Percentiles rank a stretch among this genome's conserved stretches.
Evolutionary conservation across 2,113 vertebrate species (phyloP).

Genomic region (Orthonyx spaldingii): DNA sequence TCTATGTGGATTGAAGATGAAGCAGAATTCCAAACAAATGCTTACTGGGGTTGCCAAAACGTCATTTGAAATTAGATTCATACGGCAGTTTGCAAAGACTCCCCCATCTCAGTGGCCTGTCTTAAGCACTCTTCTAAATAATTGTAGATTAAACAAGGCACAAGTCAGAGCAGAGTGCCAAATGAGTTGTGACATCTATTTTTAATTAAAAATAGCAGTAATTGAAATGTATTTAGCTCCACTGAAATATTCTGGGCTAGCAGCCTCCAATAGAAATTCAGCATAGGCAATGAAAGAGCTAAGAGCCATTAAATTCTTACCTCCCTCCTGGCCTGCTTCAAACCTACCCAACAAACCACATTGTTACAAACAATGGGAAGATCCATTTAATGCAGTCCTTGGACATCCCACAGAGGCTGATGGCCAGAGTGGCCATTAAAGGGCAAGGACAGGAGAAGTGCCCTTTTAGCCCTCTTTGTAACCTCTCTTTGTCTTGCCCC

Average conservation of each 20-base stretch:
- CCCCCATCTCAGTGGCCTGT: not conserved
- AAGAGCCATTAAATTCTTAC: not conserved
- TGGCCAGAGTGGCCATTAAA: not conserved
- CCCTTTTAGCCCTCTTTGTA: not conserved
- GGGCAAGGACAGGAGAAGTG: not conserved
- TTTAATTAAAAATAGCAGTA: conserved; percentile 39
- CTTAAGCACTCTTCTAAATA: not conserved
- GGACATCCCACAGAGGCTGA: not conserved
- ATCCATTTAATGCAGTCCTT: not conserved
- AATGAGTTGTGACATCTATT: not conserved
- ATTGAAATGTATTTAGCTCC: not conserved
- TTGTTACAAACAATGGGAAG: not conserved
- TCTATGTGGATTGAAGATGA: not conserved
- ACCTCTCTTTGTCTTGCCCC: not conserved
- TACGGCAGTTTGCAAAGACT: not conserved
- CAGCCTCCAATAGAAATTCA: not conserved
- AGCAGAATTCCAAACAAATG: not conserved
- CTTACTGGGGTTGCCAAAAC: not conserved
- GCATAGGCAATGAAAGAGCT: not conserved
- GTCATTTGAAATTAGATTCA: not conserved
- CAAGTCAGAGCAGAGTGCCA: not conserved
- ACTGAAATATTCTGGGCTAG: not conserved
- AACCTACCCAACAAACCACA: not conserved
- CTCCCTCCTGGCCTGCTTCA: not conserved
- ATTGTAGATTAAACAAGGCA: not conserved